These are phyloP conservation scores for Solenopsis fugax DNA, from an alignment of 1,140 invertebrate species.

Conservation along the genomic window DNA sequence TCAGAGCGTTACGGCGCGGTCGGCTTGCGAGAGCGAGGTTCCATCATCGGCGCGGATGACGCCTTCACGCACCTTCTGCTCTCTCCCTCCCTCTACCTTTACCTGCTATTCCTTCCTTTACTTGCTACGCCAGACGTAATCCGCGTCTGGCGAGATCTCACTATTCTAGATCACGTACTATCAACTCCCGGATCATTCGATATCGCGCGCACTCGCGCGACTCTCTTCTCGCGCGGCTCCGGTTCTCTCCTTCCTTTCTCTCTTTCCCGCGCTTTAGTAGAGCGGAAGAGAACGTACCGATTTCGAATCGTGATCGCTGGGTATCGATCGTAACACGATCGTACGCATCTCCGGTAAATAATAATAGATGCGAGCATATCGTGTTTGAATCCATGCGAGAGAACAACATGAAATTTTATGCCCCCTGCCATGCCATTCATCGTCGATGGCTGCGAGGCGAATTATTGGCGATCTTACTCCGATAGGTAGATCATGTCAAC, in stretches of 20 bases:
- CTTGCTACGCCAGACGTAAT: constrained; percentile 12
- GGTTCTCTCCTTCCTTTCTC: constrained; percentile 52
- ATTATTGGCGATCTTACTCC: constrained; percentile 1
- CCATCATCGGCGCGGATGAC: constrained; percentile 16
- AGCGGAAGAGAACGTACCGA: constrained; percentile 76
- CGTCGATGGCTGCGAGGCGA: neutral
- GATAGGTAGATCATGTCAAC: constrained; percentile 4
- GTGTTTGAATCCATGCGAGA: constrained; percentile 16
- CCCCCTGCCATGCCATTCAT: too few species aligned
- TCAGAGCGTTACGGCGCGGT: constrained; percentile 83
- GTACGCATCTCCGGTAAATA: neutral
- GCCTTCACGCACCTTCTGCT: constrained; percentile 26
- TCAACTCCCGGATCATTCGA: constrained; percentile 45
- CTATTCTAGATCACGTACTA: constrained; percentile 51
- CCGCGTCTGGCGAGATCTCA: neutral
- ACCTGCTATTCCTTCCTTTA: neutral
- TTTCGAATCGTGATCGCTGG: constrained; percentile 62
- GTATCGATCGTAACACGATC: constrained; percentile 23
- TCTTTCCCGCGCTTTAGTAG: constrained; percentile 70
- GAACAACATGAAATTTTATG: constrained; percentile 6
- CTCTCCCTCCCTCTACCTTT: neutral
- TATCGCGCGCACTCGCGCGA: neutral
- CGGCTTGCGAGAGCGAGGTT: constrained; percentile 59
- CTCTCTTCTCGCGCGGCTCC: neutral
- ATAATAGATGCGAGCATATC: neutral